Evolutionary conservation across 2,797 vertebrate species (phyloP), one percentile per base, ranked within the genome.

Genomic region (Peromyscus aztecus): DNA sequence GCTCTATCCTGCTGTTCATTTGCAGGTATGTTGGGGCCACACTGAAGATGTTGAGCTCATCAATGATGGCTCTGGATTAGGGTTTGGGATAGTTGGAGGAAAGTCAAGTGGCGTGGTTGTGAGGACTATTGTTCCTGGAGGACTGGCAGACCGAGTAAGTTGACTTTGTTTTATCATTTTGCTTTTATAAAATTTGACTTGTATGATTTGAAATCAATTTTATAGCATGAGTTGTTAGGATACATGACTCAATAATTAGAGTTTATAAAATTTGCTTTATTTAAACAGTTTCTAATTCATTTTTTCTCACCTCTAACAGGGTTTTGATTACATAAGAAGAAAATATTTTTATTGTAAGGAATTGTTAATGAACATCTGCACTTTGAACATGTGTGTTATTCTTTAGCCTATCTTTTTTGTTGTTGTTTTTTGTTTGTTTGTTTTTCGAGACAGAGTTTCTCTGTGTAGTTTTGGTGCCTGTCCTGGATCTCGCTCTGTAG

Each of bases 61-160:
- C 97, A 99, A 99, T 69, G 99, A 99, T 46, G 99, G 99, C 24
- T 99, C 99, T 0, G 99, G 99, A 95, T 98, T 99, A 98, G 99
- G 99, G 67, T 99, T 99, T 94, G 99, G 99, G 96, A 99, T 99
- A 57, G 99, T 99, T 87, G 99, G 99, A 86, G 99, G 99, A 92
- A 99, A 99, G 98, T 98, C 98, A 10, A 98, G 98, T 13, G 99
- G 99, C 1, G 99, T 99, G 92, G 99, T 99, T 90, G 99, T 99
- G 95, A 98, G 99, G 96, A 99, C 99, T 0, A 99, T 99, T 88
- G 98, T 99, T 94, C 99, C 99, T 10, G 98, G 99, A 98, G 99
- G 99, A 91, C 98, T 99, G 94, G 99, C 99, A 12, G 99, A 99
- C 98, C 98, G 98, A 98, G 99, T 99, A 98, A 98, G 98, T 98